Percentiles rank a stretch among this genome's conserved stretches.
Conservation (phyloP, 1,140 invertebrate genomes). For the Micrasema longulum region DNA sequence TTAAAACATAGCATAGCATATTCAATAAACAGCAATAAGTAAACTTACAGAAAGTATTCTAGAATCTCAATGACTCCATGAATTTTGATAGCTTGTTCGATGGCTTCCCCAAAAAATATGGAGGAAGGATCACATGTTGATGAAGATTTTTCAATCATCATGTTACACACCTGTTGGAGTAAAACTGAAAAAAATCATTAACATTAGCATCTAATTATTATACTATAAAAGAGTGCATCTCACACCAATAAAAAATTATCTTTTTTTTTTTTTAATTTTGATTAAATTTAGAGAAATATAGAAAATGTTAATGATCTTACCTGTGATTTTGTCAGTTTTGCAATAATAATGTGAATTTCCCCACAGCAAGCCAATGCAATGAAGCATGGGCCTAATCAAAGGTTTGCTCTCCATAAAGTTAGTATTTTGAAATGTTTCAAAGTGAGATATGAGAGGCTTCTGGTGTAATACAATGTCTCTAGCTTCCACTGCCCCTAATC, state of each 20-base stretch:
- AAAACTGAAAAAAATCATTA: slow-evolving; percentile 65
- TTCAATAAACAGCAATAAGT: too few relatives aligned
- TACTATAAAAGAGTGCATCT: too few relatives aligned
- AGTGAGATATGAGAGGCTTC: slow-evolving; percentile 71
- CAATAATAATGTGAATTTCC: slow-evolving; percentile 86
- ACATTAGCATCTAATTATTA: too few relatives aligned
- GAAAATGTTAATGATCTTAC: too few relatives aligned
- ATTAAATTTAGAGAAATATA: too few relatives aligned
- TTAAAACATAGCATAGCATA: too few relatives aligned
- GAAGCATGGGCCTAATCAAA: slow-evolving; percentile 74
- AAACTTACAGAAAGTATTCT: slow-evolving; percentile 66
- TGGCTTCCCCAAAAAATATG: slow-evolving; percentile 80
- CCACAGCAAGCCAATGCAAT: slow-evolving; percentile 88
- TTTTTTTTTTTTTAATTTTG: too few relatives aligned
- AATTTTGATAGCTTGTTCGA: slow-evolving; percentile 71
- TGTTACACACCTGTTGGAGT: slow-evolving; percentile 81
- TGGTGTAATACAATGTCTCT: slow-evolving; percentile 76
- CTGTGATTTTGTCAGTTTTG: slow-evolving; percentile 71
- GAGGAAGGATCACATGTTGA: slow-evolving; percentile 69
- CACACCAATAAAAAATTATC: too few relatives aligned
- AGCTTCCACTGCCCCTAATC: slow-evolving; percentile 71
- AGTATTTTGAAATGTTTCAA: slow-evolving; percentile 78
- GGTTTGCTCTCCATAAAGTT: slow-evolving; percentile 74
- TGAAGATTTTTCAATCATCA: slow-evolving; percentile 76
- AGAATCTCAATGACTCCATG: slow-evolving; percentile 65